Evolutionary conservation across 2,888 invertebrate species (phyloP).

Genomic region (Willowsia nigromaculata): DNA sequence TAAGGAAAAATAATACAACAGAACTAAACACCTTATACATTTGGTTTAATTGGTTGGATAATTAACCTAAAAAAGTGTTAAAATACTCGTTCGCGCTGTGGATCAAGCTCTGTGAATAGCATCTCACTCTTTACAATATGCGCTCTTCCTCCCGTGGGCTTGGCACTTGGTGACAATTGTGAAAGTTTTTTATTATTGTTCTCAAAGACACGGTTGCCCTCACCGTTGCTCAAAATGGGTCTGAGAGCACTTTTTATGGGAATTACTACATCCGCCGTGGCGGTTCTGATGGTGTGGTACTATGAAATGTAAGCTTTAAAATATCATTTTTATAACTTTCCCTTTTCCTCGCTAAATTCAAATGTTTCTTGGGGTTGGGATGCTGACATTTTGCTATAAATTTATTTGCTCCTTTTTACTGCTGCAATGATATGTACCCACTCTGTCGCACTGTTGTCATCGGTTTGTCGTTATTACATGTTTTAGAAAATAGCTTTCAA

Average conservation of each 20-base stretch:
- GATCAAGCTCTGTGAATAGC: too few species aligned
- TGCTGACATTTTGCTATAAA: conserved; percentile 10
- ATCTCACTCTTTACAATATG: too few species aligned
- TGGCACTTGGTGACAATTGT: not conserved
- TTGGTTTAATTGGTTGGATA: not conserved
- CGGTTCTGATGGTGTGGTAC: conserved; percentile 76
- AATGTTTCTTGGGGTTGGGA: not conserved
- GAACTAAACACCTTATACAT: not conserved
- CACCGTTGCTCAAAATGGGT: conserved; percentile 66
- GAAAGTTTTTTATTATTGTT: too few species aligned
- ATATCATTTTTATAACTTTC: not conserved
- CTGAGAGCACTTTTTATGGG: conserved; percentile 75
- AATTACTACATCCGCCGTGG: conserved; percentile 74
- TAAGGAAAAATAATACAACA: not conserved
- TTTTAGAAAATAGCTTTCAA: not conserved
- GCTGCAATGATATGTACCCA: not conserved
- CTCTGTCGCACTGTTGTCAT: conserved; percentile 3
- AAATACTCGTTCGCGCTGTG: too few species aligned
- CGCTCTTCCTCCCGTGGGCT: too few species aligned
- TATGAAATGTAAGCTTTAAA: conserved; percentile 77
- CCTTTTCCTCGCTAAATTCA: not conserved
- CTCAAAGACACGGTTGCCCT: not conserved
- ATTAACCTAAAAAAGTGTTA: not conserved
- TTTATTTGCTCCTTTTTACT: conserved; percentile 19
- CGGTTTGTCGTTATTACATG: conserved; percentile 2